Evolutionary conservation across 2,797 vertebrate genomes (phyloP), one percentile per base, ranked within the genome.

Genomic region (Hipposideros larvatus): DNA sequence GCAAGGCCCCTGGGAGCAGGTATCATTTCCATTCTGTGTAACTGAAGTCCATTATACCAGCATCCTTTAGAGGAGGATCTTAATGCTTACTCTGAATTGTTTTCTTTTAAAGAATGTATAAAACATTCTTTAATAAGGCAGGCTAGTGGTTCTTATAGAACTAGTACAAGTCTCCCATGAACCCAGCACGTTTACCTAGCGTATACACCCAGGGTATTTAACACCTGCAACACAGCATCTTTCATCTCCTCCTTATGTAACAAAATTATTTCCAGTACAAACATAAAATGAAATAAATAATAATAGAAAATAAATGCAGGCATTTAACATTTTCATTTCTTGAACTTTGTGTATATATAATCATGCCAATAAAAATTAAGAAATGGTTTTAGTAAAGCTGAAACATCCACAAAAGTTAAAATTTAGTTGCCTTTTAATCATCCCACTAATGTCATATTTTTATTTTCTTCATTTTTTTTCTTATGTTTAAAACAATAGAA

Each of bases 401-500:
- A 75, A 91, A 55, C 43, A 63, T 63, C 34, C n/a, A 28, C 18
- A 77, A 46, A 87, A 68, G 46, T 90, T 73, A 94, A 96, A 94
- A 78, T 91, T n/a, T 70, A 68, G 24, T 21, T 55, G 41, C 51
- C 53, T 34, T 66, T 28, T 61, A 79, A 77, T 87, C 26, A 28
- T 19, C 24, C 2, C 11, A 63, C 26, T 46, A 28, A 63, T 31
- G 2, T 26, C 65, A 61, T 53, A 26, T n/a, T 90, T 92, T 88
- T 75, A 11, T 65, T 71, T 63, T 66, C 18, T 71, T 74, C 2
- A 68, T 51, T 73, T 78, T 86, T 59, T 43, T 43, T 66, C 10
- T 84, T 71, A 41, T 13, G 85, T 96, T 88, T 92, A 65, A 92
- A 90, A 85, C 3, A 89, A 71, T n/a, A 46, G 87, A 74, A 55